Evolutionary conservation across 1,140 invertebrate species (phyloP), one percentile per base, ranked within the genome.

Genomic region (Eueides isabella): DNA sequence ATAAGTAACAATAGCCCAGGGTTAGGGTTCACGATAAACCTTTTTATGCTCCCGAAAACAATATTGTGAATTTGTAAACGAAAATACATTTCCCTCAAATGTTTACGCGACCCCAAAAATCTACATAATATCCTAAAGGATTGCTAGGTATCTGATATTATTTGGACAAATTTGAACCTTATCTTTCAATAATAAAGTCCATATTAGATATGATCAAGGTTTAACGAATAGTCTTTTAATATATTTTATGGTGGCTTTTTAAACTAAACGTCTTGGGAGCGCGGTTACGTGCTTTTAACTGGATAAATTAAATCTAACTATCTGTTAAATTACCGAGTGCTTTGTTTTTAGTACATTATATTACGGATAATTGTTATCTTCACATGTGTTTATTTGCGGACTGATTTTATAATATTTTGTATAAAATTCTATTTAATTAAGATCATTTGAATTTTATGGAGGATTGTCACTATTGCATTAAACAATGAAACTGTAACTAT

Each of bases 11-110:
- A 68, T 68, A 19, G 61, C 14, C 2, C 33, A 38, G 23, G 23
- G 6, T 61, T n/a, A 67, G 41, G 66, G 33, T 38, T 61, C 29
- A 61, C 23, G 23, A 67, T 75, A 71, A 75, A 35, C 68, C 74
- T 67, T 75, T 75, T 75, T 75, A 75, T 75, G 55, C 26, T 35
- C 31, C 55, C 31, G 35, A 64, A 79, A 80, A 80, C 76, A 74
- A 72, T 77, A 80, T 75, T 75, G 76, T 77, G 75, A 80, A 80
- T 80, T 80, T 80, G 70, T 77, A 72, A 74, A 75, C 68, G 69
- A 76, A 78, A 76, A 78, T 75, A 77, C 71, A 66, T 67, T 75
- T 62, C 55, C 69, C 55, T 61, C 44, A 62, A 78, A 76, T 75
- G 64, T 77, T 80, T 78, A 66, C 68, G 61, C 71, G 71, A 72